Evolutionary conservation across 2,797 vertebrate genomes (phyloP).

Genomic region (Protonibea diacanthus): DNA sequence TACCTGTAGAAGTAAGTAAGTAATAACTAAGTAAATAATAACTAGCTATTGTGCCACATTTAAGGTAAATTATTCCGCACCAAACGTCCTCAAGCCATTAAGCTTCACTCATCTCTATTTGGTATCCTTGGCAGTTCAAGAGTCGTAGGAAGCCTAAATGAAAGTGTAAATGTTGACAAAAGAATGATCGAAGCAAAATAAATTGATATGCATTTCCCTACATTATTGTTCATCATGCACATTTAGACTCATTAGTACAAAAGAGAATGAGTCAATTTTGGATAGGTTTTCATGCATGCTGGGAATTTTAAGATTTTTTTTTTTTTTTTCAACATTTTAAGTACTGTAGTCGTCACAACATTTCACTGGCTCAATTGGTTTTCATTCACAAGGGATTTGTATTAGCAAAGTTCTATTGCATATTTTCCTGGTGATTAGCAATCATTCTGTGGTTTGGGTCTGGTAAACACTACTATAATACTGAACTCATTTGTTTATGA

Average conservation of each 20-base stretch:
- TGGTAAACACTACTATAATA: constrained; percentile 29
- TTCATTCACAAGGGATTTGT: constrained; percentile 18
- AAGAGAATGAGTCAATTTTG: not conserved
- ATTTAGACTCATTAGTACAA: not conserved
- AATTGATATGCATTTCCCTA: not conserved
- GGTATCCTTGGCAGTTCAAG: not conserved
- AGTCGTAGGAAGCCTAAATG: not conserved
- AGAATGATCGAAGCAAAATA: not conserved
- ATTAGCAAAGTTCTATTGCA: constrained; percentile 28
- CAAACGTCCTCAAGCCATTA: not conserved
- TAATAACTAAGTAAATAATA: not conserved
- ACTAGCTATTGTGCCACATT: not conserved
- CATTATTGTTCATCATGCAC: not conserved
- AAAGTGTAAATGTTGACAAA: not conserved
- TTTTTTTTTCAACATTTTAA: not conserved
- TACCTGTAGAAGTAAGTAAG: too few species aligned
- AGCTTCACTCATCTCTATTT: too few species aligned
- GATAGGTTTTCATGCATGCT: constrained; percentile 2
- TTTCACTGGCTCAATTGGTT: constrained; percentile 28
- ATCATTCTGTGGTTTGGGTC: constrained; percentile 33
- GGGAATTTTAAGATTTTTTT: constrained; percentile 2
- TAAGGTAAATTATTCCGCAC: not conserved
- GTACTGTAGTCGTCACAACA: constrained; percentile 31
- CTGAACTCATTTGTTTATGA: constrained; percentile 24
- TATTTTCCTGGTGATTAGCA: constrained; percentile 32